Conservation (phyloP, 1,140 invertebrate species). For the Sinella curviseta region DNA sequence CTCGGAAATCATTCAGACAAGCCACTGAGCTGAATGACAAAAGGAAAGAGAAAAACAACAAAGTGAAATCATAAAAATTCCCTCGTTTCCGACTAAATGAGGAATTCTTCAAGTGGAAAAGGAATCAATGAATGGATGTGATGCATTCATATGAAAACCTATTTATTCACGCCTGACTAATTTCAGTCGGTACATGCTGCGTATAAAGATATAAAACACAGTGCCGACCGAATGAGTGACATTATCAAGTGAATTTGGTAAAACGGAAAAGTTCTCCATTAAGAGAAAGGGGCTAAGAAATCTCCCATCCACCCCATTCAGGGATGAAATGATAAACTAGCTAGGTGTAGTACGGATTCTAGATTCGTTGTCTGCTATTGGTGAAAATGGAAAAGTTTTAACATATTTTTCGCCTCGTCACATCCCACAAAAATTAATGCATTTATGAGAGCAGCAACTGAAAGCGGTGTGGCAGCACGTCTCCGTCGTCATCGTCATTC, state of each 20-base stretch:
- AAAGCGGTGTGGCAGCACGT: not conserved
- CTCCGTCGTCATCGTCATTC: not conserved
- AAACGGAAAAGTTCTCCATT: too few species aligned
- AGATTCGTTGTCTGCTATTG: too few species aligned
- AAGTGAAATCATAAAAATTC: slow-evolving; percentile 2
- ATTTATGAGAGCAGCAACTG: not conserved
- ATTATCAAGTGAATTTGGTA: too few species aligned
- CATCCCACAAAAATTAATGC: not conserved
- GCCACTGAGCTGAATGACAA: slow-evolving; percentile 19
- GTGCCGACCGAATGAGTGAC: too few species aligned
- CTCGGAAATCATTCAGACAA: slow-evolving; percentile 15
- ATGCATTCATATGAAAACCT: slow-evolving; percentile 11
- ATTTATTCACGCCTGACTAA: slow-evolving; percentile 3
- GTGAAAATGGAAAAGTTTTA: slow-evolving; percentile 14
- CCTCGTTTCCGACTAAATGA: slow-evolving; percentile 1
- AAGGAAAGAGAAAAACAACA: not conserved
- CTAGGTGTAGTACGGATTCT: too few species aligned
- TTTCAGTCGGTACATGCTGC: too few species aligned
- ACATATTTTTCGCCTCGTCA: slow-evolving; percentile 7
- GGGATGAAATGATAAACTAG: too few species aligned
- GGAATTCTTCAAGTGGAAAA: slow-evolving; percentile 17
- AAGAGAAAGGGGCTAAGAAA: too few species aligned
- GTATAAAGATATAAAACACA: too few species aligned
- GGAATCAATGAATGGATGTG: slow-evolving; percentile 13
- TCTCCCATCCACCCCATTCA: too few species aligned